Evolutionary conservation across 2,797 vertebrate species (phyloP).

Genomic region (Betta splendens): DNA sequence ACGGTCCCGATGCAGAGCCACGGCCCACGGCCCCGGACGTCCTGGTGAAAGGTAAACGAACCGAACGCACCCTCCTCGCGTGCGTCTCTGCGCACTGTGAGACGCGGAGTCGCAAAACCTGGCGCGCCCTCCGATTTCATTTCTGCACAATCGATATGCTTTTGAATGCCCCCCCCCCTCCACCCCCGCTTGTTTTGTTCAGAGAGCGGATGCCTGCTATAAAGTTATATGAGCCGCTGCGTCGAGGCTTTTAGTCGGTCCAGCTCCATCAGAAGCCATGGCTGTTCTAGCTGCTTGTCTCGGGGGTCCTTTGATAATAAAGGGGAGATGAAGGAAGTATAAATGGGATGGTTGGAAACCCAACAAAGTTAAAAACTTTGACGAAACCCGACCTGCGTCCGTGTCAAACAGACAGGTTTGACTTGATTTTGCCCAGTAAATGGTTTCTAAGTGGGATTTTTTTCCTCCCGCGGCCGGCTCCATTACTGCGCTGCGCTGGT

Average conservation of each 20-base stretch:
- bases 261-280: conserved; percentile 7
- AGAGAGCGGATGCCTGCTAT: conserved; percentile 47
- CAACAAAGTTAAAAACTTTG: too few species aligned
- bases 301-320: not conserved
- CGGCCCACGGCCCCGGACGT: not conserved
- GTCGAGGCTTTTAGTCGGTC: conserved; percentile 52
- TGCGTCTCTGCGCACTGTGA: not conserved
- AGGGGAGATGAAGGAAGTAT: not conserved
- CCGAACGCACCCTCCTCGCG: not conserved
- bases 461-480: conserved; percentile 24
- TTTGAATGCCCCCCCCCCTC: conserved; percentile 22
- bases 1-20: not conserved
- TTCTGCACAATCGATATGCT: conserved; percentile 32
- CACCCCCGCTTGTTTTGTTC: conserved; percentile 30
- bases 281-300: conserved; percentile 23
- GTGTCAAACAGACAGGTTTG: too few species aligned
- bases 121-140: conserved; percentile 13
- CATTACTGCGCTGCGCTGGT: not conserved
- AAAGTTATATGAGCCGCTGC: conserved; percentile 56
- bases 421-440: too few species aligned
- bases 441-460: too few species aligned
- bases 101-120: conserved; percentile 4
- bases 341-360: conserved; percentile 18
- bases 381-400: too few species aligned
- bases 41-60: not conserved